Conservation (phyloP, 2,113 vertebrate species). For the Suncus etruscus region DNA sequence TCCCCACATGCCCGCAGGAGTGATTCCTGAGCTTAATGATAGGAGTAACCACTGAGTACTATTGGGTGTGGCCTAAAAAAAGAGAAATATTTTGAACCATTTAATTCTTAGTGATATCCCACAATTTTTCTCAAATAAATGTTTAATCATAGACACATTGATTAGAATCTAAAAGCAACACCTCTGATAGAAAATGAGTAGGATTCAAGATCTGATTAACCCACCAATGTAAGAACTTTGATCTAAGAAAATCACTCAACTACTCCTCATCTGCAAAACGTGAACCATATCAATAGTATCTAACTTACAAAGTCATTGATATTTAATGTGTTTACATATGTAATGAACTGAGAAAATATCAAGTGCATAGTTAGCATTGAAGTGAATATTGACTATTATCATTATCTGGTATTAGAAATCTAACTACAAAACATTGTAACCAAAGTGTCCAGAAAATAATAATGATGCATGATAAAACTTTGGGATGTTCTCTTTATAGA, state of each 20-base stretch:
- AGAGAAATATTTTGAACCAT: neutral
- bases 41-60: too few species aligned
- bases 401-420: neutral
- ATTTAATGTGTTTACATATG: neutral
- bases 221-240: neutral
- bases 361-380: neutral
- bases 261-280: neutral
- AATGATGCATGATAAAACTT: neutral
- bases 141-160: neutral
- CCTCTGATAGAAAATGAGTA: neutral
- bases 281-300: neutral
- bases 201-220: neutral
- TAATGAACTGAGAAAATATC: neutral
- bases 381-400: neutral
- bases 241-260: neutral
- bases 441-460: constrained; percentile 17
- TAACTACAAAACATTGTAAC: neutral
- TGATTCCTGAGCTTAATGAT: too few species aligned
- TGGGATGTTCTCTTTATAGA: constrained; percentile 30
- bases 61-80: too few species aligned
- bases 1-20: too few species aligned
- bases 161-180: neutral
- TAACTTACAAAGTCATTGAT: neutral
- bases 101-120: neutral
- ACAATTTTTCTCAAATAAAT: constrained; percentile 28